Conservation (phyloP, 2,113 vertebrate genomes). For the Apteryx owenii region DNA sequence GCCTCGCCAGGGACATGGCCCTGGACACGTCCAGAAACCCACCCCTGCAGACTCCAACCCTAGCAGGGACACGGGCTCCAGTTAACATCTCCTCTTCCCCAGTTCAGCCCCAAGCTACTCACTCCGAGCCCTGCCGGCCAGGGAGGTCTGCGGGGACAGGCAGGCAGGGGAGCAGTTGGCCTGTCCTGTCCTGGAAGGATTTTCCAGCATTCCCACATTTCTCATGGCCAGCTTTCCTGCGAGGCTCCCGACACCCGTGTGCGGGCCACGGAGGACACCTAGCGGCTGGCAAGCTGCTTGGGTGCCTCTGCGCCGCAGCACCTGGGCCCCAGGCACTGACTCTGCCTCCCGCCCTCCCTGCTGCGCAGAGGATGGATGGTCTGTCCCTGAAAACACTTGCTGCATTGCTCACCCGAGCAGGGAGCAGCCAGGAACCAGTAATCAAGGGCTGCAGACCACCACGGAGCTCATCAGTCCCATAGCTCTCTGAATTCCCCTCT, state of each 20-base stretch:
- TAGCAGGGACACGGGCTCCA: fast-evolving
- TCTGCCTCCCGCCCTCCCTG: not conserved
- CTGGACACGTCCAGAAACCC: not conserved
- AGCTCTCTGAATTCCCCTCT: not conserved
- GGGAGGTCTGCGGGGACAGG: not conserved
- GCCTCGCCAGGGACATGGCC: not conserved
- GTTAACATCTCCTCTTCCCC: fast-evolving
- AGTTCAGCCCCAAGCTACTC: not conserved
- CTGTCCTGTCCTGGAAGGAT: not conserved
- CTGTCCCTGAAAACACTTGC: not conserved
- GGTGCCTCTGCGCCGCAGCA: not conserved
- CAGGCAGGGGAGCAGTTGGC: too few relatives aligned
- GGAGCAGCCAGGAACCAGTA: not conserved
- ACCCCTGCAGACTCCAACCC: not conserved
- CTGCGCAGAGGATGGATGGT: not conserved
- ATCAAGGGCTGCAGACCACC: not conserved
- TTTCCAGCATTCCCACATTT: not conserved
- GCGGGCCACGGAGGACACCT: constrained; percentile 49
- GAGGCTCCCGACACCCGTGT: not conserved
- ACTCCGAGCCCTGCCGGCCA: fast-evolving
- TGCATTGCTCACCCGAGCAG: fast-evolving
- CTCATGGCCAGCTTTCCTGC: too few relatives aligned
- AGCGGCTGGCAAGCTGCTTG: not conserved
- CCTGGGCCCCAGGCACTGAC: not conserved
- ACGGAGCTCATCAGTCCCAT: not conserved